Evolutionary conservation across 1,140 invertebrate genomes (phyloP).

Genomic region (Monomorium pharaonis): DNA sequence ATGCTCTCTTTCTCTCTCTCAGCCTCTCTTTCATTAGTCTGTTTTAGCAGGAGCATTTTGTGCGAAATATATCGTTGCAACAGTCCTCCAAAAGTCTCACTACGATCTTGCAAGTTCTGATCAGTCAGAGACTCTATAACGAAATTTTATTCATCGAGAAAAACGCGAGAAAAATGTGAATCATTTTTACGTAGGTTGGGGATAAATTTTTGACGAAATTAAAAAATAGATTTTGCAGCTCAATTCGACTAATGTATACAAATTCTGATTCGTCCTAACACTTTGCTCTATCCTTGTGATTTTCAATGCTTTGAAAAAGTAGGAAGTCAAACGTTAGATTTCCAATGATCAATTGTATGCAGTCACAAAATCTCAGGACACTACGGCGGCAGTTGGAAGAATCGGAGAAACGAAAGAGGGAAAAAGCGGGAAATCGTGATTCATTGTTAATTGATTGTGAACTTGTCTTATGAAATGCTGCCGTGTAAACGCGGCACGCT

Average conservation of each 20-base stretch:
- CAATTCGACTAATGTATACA: background rate
- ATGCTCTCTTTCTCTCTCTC: background rate
- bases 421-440: background rate
- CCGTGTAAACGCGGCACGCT: background rate
- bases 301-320: background rate
- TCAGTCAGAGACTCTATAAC: no score
- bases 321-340: background rate
- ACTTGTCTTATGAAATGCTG: background rate
- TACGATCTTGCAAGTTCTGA: slow-evolving; percentile 31
- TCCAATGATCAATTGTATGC: background rate
- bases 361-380: background rate
- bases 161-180: background rate
- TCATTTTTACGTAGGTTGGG: background rate
- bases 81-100: slow-evolving; percentile 17
- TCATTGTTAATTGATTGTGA: background rate
- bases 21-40: background rate
- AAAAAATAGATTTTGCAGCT: background rate
- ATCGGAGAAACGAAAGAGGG: background rate
- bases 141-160: background rate
- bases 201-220: background rate
- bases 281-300: background rate
- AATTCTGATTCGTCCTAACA: background rate
- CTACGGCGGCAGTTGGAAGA: background rate
- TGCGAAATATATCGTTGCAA: slow-evolving; percentile 27
- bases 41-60: background rate